Conservation (phyloP, 1,140 invertebrate species). For the Ceratitis capitata region DNA sequence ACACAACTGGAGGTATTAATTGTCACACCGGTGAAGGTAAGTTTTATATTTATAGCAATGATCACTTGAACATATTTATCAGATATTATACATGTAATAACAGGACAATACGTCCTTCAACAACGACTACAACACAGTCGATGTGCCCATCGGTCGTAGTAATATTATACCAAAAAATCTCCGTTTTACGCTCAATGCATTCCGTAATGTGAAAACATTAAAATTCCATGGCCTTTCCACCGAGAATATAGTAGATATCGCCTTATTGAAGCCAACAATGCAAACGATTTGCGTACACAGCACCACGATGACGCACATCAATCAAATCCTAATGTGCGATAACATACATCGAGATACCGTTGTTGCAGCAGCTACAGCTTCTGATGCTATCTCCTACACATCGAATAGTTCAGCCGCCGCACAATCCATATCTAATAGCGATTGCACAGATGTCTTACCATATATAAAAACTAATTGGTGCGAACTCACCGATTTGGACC, state of each 20-base stretch:
- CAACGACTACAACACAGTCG: constrained; percentile 60
- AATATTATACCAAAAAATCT: constrained; percentile 86
- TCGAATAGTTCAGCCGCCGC: constrained; percentile 1
- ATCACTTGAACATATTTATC: background rate
- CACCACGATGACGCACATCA: constrained; percentile 71
- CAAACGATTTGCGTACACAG: constrained; percentile 71
- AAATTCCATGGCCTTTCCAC: constrained; percentile 72
- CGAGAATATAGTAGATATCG: constrained; percentile 73
- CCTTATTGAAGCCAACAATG: constrained; percentile 73
- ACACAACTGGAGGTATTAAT: constrained; percentile 74
- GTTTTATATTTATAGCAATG: constrained; percentile 50
- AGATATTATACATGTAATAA: background rate
- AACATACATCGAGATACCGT: constrained; percentile 71
- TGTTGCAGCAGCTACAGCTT: background rate
- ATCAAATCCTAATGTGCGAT: constrained; percentile 82
- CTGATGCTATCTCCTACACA: constrained; percentile 24
- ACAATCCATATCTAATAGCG: background rate
- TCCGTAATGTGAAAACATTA: constrained; percentile 76
- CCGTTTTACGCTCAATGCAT: constrained; percentile 81
- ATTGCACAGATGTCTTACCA: constrained; percentile 39
- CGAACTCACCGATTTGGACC: constrained; percentile 74
- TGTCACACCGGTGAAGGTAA: constrained; percentile 73
- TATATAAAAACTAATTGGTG: constrained; percentile 68
- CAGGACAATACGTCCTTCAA: constrained; percentile 52
- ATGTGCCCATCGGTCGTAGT: constrained; percentile 73